These are phyloP conservation scores for Palythoa caribaeorum DNA, from an alignment of 92 coral and sea anemone genomes.

Conservation along the genomic window DNA sequence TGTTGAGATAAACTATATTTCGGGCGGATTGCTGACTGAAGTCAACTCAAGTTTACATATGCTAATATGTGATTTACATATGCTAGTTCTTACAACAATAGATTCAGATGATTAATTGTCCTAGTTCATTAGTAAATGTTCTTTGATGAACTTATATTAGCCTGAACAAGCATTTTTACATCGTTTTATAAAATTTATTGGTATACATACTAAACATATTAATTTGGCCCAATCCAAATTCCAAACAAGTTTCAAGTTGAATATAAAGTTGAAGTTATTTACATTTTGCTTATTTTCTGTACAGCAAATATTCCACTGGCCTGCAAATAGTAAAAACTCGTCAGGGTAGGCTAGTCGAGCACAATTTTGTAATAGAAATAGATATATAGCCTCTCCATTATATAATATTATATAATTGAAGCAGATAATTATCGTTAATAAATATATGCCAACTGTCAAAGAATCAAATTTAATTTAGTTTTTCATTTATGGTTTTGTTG, in stretches of 20 bases:
- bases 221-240: neutral
- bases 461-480: slow-evolving; percentile 1
- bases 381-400: neutral
- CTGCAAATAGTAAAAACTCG: neutral
- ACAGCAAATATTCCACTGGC: neutral
- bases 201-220: neutral
- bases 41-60: neutral
- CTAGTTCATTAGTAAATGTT: neutral
- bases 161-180: neutral
- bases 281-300: slow-evolving; percentile 3
- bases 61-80: neutral
- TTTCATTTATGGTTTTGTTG: slow-evolving; percentile 2
- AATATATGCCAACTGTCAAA: slow-evolving; percentile 14
- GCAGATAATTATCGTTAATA: neutral
- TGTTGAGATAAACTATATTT: neutral
- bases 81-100: neutral
- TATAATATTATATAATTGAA: neutral
- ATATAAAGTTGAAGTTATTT: neutral
- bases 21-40: neutral
- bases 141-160: neutral
- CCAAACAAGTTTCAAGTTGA: neutral
- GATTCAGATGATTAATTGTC: neutral
- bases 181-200: neutral
- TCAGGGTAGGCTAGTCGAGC: neutral
- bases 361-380: neutral